phyloP scores from a whole-genome alignment of 2,797 vertebrate genomes.

The Phoxinus dragarum region DNA sequence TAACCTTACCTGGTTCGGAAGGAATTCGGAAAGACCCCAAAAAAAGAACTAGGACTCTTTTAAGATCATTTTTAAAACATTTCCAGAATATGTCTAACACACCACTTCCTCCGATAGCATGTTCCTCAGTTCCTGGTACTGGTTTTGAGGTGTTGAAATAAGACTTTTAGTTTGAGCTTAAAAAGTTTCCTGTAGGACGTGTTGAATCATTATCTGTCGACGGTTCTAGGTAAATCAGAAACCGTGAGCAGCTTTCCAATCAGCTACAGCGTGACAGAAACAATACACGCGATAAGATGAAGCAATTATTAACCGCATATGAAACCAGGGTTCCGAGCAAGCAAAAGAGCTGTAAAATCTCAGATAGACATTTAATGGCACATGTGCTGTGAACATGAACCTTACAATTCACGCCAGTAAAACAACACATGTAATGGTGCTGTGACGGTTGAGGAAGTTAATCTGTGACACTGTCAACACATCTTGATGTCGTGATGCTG shows the following conservation, averaged over 20 bases:
- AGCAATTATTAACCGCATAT: conserved; percentile 68
- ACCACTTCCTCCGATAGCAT: background rate
- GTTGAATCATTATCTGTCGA: conserved; percentile 34
- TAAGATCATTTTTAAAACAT: background rate
- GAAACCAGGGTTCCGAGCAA: conserved; percentile 48
- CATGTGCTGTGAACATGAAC: background rate
- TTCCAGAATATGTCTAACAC: background rate
- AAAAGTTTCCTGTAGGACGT: background rate
- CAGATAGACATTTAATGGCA: background rate
- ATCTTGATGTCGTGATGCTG: background rate
- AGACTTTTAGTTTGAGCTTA: conserved; percentile 4
- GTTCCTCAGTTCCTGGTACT: conserved; percentile 20
- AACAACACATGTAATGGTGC: background rate
- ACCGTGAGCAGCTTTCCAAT: conserved; percentile 7
- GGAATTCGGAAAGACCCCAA: too few relatives aligned
- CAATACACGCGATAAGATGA: conserved; percentile 30
- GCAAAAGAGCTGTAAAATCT: background rate
- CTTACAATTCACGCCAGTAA: background rate
- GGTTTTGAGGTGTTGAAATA: conserved; percentile 27
- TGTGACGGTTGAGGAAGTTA: conserved; percentile 14
- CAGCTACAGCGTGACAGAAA: conserved; percentile 31
- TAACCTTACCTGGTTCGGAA: background rate
- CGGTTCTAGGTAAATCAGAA: conserved; percentile 20
- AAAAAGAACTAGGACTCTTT: background rate
- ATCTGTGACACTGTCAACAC: conserved; percentile 37